A percentile compares a stretch with the other conserved stretches of the same genome.
Conservation (phyloP, 2,888 invertebrate genomes). For the Mythimna pallens region DNA sequence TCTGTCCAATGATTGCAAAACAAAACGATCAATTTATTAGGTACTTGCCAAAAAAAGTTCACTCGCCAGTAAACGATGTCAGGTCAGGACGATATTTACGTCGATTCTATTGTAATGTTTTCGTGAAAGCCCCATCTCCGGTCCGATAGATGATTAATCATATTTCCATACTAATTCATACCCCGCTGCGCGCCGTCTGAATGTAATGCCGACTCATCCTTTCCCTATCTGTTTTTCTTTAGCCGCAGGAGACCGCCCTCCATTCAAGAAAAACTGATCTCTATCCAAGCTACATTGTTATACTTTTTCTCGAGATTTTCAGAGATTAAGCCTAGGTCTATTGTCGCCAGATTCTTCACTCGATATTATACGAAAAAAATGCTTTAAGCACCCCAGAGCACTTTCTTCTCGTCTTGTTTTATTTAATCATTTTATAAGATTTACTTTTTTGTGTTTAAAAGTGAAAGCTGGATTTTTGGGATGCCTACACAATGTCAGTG, state of each 20-base stretch:
- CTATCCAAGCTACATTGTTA: slow-evolving; percentile 31
- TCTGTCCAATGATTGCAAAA: neutral
- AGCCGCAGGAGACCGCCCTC: slow-evolving; percentile 35
- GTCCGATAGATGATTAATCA: slow-evolving; percentile 56
- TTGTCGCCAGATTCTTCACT: slow-evolving; percentile 17
- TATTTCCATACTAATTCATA: slow-evolving; percentile 59
- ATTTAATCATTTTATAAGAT: slow-evolving; percentile 30
- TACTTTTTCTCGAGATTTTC: slow-evolving; percentile 23
- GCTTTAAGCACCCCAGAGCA: slow-evolving; percentile 7
- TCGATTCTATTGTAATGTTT: slow-evolving; percentile 38
- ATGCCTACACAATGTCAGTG: slow-evolving; percentile 4
- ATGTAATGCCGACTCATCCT: slow-evolving; percentile 51
- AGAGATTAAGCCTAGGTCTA: slow-evolving; percentile 15
- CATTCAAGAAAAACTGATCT: slow-evolving; percentile 46
- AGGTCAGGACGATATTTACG: slow-evolving; percentile 40
- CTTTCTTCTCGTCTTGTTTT: slow-evolving; percentile 10
- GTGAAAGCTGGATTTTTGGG: slow-evolving; percentile 18
- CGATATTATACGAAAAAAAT: slow-evolving; percentile 24
- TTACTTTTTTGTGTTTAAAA: neutral
- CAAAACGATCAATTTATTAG: neutral
- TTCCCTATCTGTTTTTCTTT: slow-evolving; percentile 49
- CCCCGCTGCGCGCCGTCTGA: slow-evolving; percentile 46
- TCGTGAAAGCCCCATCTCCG: slow-evolving; percentile 42
- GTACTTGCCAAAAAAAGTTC: slow-evolving; percentile 2
- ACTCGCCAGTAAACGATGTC: slow-evolving; percentile 21